These are phyloP conservation scores for Trilocha varians DNA, from an alignment of 2,888 invertebrate genomes.

Conservation along the genomic window DNA sequence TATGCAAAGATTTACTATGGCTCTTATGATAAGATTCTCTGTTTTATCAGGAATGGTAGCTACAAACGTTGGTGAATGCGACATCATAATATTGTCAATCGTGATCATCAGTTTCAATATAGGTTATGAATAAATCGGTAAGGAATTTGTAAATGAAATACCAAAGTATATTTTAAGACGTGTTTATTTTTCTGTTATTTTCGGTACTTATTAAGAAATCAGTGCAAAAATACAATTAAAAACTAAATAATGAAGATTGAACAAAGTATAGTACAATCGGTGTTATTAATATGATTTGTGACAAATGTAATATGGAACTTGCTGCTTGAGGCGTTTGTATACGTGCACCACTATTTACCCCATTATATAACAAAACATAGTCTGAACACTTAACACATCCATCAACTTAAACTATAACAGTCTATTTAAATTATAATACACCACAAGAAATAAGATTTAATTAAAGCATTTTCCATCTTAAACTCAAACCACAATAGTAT, in stretches of 20 bases:
- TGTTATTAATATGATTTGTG: constrained; percentile 37
- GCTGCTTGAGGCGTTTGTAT: constrained; percentile 20
- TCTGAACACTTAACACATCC: constrained; percentile 44
- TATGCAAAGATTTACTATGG: no score
- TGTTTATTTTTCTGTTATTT: constrained; percentile 38
- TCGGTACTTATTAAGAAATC: constrained; percentile 54
- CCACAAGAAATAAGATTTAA: constrained; percentile 63
- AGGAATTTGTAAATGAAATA: neutral
- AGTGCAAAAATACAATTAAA: constrained; percentile 50
- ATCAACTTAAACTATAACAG: constrained; percentile 71
- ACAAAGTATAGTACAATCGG: constrained; percentile 38
- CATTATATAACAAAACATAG: constrained; percentile 29
- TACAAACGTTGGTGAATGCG: no score
- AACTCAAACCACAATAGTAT: constrained; percentile 63
- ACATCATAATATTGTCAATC: no score
- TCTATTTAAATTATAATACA: constrained; percentile 72
- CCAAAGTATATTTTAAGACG: constrained; percentile 38
- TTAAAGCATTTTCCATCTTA: constrained; percentile 74
- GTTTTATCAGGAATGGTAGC: no score
- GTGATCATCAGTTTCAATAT: no score
- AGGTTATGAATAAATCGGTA: neutral
- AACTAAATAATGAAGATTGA: constrained; percentile 45
- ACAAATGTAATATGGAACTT: constrained; percentile 18
- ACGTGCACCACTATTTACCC: constrained; percentile 6
- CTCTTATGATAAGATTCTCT: no score